These are phyloP conservation scores for Odontophorus gujanensis DNA, from an alignment of 2,113 vertebrate genomes.

Conservation along the genomic window DNA sequence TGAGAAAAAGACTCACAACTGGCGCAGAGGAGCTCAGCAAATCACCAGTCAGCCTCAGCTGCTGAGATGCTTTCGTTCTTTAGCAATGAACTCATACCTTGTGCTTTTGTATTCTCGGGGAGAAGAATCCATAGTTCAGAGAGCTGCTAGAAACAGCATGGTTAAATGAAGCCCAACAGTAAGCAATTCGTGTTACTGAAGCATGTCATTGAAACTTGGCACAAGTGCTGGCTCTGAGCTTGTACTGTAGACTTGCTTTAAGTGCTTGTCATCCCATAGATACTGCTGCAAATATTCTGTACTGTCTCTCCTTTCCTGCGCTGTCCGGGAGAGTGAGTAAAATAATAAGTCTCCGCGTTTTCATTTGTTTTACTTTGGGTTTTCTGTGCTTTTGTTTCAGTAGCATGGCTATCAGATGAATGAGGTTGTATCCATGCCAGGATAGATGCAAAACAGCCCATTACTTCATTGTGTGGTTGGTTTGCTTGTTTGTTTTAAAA, in stretches of 20 bases:
- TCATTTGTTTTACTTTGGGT: conserved; percentile 46
- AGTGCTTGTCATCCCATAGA: conserved; percentile 64
- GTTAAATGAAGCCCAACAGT: conserved; percentile 61
- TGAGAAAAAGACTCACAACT: conserved; percentile 38
- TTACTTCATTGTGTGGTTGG: conserved; percentile 68
- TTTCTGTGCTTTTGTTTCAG: conserved; percentile 58
- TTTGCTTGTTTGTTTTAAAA: conserved; percentile 73
- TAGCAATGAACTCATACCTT: conserved; percentile 71
- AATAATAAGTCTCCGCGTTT: conserved; percentile 8
- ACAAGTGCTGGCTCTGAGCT: background rate
- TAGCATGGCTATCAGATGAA: conserved; percentile 58
- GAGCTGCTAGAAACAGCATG: conserved; percentile 14
- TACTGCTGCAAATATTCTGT: conserved; percentile 52
- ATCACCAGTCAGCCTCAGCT: conserved; percentile 52
- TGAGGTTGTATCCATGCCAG: conserved; percentile 30
- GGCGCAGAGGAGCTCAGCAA: conserved; percentile 36
- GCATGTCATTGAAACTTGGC: conserved; percentile 48
- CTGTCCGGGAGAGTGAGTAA: conserved; percentile 68
- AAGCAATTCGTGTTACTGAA: conserved; percentile 47
- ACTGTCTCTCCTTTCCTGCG: conserved; percentile 50
- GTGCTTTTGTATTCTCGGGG: conserved; percentile 41
- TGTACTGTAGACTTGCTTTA: conserved; percentile 58
- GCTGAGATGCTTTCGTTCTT: conserved; percentile 64
- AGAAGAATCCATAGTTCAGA: conserved; percentile 58
- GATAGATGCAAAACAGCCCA: conserved; percentile 48